Conservation (phyloP, 2,888 invertebrate species). For the Chrysotoxum bicinctum region DNA sequence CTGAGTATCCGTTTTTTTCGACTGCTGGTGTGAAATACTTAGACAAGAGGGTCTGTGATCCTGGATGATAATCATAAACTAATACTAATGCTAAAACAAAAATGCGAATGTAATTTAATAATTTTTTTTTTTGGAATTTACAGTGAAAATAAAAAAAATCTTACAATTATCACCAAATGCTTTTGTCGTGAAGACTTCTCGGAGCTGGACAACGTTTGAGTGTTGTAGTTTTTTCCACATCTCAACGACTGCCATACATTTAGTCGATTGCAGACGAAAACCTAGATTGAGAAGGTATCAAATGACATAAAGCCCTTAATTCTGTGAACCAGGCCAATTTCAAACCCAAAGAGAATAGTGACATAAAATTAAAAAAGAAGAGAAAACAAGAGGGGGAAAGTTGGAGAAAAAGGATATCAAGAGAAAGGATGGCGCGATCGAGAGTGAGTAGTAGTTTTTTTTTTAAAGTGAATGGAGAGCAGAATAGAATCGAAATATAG, state of each 20-base stretch:
- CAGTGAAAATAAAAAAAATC: not conserved
- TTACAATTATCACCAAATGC: constrained; percentile 97
- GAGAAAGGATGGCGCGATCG: constrained; percentile 22
- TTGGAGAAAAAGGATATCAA: constrained; percentile 49
- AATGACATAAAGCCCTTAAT: constrained; percentile 68
- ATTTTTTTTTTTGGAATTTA: not conserved
- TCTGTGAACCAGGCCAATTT: constrained; percentile 64
- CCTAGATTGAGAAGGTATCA: constrained; percentile 82
- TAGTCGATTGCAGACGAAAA: constrained; percentile 90
- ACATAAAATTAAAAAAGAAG: constrained; percentile 38
- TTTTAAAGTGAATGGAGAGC: constrained; percentile 36
- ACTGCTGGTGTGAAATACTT: constrained; percentile 89
- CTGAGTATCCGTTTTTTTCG: constrained; percentile 85
- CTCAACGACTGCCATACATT: constrained; percentile 92
- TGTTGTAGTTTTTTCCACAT: constrained; percentile 97
- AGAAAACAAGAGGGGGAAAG: constrained; percentile 36
- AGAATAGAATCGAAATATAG: constrained; percentile 59
- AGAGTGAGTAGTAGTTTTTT: constrained; percentile 6
- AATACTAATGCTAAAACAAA: constrained; percentile 90
- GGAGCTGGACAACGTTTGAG: constrained; percentile 95
- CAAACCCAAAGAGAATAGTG: constrained; percentile 64
- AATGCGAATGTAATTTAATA: not conserved
- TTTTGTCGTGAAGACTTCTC: constrained; percentile 97
- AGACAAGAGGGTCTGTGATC: constrained; percentile 92
- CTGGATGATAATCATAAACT: constrained; percentile 97